These are phyloP conservation scores for Spea hammondii DNA, from an alignment of 2,797 vertebrate genomes.

Conservation along the genomic window DNA sequence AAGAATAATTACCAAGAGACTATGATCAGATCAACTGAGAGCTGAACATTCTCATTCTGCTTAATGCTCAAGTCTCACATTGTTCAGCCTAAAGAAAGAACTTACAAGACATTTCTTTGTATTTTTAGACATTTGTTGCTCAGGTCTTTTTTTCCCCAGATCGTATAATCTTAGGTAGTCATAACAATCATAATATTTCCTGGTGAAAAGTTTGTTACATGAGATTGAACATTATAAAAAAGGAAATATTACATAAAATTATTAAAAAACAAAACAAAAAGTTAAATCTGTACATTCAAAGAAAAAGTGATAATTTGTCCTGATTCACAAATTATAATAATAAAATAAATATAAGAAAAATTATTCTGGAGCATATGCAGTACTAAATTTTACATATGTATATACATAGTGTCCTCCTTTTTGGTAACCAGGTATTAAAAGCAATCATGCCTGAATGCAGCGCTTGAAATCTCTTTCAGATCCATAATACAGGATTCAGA, in stretches of 20 bases:
- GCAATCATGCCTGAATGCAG: no score
- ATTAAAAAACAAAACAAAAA: background rate
- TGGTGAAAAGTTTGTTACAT: background rate
- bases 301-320: no score
- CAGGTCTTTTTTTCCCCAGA: conserved; percentile 7
- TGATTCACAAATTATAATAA: no score
- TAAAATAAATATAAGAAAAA: no score
- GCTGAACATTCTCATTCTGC: conserved; percentile 63
- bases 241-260: background rate
- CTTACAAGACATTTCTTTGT: conserved; percentile 14
- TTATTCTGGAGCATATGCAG: no score
- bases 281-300: background rate
- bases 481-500: no score
- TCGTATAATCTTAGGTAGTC: background rate
- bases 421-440: no score
- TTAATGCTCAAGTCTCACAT: conserved; percentile 66
- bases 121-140: conserved; percentile 40
- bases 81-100: conserved; percentile 57
- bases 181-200: background rate
- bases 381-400: no score
- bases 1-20: conserved; percentile 87
- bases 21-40: conserved; percentile 60
- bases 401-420: no score
- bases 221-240: no score
- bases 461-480: no score